These are phyloP conservation scores for Acanthosepion lycidas DNA, from an alignment of 2,888 invertebrate species.

Conservation along the genomic window DNA sequence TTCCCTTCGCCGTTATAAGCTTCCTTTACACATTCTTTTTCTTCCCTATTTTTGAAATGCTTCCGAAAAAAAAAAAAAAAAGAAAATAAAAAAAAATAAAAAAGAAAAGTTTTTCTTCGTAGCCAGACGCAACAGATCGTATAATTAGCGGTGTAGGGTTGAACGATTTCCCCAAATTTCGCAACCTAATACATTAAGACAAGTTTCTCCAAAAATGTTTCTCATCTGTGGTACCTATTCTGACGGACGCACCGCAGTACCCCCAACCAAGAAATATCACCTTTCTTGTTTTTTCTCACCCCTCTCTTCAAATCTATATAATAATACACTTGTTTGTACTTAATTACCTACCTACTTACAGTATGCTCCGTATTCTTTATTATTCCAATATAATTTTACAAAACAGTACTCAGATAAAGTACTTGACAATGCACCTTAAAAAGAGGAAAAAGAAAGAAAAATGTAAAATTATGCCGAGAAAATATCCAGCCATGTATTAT, in stretches of 20 bases:
- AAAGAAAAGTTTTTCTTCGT: neutral
- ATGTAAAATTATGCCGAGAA: too few species aligned
- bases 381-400: neutral
- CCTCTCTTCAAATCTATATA: neutral
- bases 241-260: neutral
- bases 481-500: too few species aligned
- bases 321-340: neutral
- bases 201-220: neutral
- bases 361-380: neutral
- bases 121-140: neutral
- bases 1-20: neutral
- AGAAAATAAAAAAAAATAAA: neutral
- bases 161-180: neutral
- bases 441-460: too few species aligned
- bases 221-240: neutral
- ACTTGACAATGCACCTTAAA: too few species aligned
- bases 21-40: neutral
- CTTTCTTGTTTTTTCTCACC: neutral
- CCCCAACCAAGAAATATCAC: neutral
- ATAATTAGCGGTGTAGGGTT: neutral
- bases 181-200: neutral
- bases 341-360: neutral
- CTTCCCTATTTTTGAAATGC: neutral
- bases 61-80: neutral
- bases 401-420: too few species aligned